Evolutionary conservation across 1,140 invertebrate species (phyloP), one percentile per base, ranked within the genome.

Genomic region (Scaptomyza graminum): DNA sequence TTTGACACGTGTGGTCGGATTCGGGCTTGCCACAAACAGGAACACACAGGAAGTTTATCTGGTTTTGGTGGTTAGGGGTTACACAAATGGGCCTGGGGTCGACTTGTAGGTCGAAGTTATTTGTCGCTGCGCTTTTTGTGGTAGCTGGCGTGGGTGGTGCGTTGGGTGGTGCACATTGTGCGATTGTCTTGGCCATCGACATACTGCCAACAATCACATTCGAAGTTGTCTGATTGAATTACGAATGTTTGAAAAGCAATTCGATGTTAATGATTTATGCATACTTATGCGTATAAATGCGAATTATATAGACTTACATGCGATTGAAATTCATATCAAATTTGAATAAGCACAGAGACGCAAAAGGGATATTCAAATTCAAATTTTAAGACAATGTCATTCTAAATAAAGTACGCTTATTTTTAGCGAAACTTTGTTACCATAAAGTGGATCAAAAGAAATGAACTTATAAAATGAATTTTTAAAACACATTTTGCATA

Each of bases 41-140:
- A n/a, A 34, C 31, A 34, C 31, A 34, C 62, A 57, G 68, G 62
- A 71, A 66, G 76, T 76, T 37, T 41, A 54, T 69, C 76, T 49
- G 67, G 51, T 43, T 64, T 15, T 6, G 28, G 5, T 64, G 72
- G 16, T 50, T 60, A 41, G 28, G 31, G 34, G 16, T 55, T 41
- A 41, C 37, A 41, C 49, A 65, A 50, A 37, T 63, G 62, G 59
- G 67, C 70, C 62, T 59, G 55, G 44, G 66, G 59, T 61, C 57
- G 28, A 46, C 39, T 44, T 66, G 61, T 61, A 34, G 31, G 8
- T 41, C 37, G 37, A 66, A 54, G 55, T 57, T 50, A 50, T 37
- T 34, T 16, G 22, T n/a, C n/a, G 44, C 63, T 82, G 74, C 78
- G 82, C 82, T 82, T 88, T 88, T 87, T 87, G 82, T 88, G 82